Conservation (phyloP, 1,140 invertebrate genomes). For the Tetranychus urticae region DNA sequence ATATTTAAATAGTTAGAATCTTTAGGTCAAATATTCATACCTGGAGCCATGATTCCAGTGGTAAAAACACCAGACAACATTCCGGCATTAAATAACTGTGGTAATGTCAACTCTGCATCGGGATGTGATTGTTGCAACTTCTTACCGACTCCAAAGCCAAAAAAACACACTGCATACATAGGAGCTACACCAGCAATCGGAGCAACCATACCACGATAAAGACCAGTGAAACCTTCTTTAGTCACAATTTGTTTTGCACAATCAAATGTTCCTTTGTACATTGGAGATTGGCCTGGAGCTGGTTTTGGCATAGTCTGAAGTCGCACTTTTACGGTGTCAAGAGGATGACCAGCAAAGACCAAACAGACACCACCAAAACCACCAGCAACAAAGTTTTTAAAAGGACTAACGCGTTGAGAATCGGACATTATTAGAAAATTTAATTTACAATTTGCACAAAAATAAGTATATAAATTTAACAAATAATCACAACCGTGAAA, state of each 20-base stretch:
- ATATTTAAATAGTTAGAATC: neutral
- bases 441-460: neutral
- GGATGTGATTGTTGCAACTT: conserved; percentile 32
- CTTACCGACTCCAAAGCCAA: conserved; percentile 84
- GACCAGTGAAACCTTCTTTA: conserved; percentile 38
- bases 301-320: conserved; percentile 55
- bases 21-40: neutral
- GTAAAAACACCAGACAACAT: conserved; percentile 64
- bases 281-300: conserved; percentile 37
- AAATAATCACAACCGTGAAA: too few relatives aligned
- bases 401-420: conserved; percentile 30
- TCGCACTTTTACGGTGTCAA: conserved; percentile 46
- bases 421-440: neutral
- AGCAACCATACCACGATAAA: conserved; percentile 37
- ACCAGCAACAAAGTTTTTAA: conserved; percentile 85
- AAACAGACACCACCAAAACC: conserved; percentile 90
- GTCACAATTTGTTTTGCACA: conserved; percentile 75
- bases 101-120: conserved; percentile 37
- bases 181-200: conserved; percentile 33
- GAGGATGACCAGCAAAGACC: conserved; percentile 75
- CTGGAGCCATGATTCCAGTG: conserved; percentile 85
- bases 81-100: conserved; percentile 69
- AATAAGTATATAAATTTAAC: too few relatives aligned
- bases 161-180: conserved; percentile 68
- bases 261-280: conserved; percentile 74